Evolutionary conservation across 2,888 invertebrate genomes (phyloP).

Genomic region (Margaritifera margaritifera): DNA sequence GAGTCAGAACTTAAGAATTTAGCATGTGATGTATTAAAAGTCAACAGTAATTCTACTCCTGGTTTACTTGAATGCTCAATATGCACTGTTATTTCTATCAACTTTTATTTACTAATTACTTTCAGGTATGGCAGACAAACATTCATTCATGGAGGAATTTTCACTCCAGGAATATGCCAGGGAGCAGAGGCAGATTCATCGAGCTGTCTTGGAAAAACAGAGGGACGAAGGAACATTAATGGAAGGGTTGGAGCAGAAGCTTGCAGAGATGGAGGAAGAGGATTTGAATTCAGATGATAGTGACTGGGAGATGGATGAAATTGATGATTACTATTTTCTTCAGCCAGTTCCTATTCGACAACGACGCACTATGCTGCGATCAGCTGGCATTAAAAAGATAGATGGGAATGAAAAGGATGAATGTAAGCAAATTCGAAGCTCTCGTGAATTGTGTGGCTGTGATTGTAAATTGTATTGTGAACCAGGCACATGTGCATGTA

Average conservation of each 20-base stretch:
- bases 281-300: slow-evolving; percentile 57
- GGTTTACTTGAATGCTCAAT: too few relatives aligned
- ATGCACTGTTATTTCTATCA: too few relatives aligned
- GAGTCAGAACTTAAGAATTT: too few relatives aligned
- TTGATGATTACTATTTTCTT: slow-evolving; percentile 70
- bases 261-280: slow-evolving; percentile 42
- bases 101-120: slow-evolving; percentile 1
- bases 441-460: slow-evolving; percentile 81
- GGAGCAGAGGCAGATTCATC: slow-evolving; percentile 89
- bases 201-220: slow-evolving; percentile 84
- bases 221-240: slow-evolving; percentile 75
- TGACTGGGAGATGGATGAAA: slow-evolving; percentile 58
- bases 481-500: slow-evolving; percentile 95
- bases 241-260: slow-evolving; percentile 50
- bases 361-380: slow-evolving; percentile 87
- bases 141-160: slow-evolving; percentile 83
- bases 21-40: too few relatives aligned
- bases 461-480: slow-evolving; percentile 81
- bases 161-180: slow-evolving; percentile 90
- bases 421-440: slow-evolving; percentile 91
- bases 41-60: too few relatives aligned
- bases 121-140: slow-evolving; percentile 84
- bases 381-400: slow-evolving; percentile 95
- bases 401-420: slow-evolving; percentile 95
- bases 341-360: slow-evolving; percentile 94